Conservation (phyloP, 2,113 vertebrate species). For the Brachyhypopomus occidentalis region DNA sequence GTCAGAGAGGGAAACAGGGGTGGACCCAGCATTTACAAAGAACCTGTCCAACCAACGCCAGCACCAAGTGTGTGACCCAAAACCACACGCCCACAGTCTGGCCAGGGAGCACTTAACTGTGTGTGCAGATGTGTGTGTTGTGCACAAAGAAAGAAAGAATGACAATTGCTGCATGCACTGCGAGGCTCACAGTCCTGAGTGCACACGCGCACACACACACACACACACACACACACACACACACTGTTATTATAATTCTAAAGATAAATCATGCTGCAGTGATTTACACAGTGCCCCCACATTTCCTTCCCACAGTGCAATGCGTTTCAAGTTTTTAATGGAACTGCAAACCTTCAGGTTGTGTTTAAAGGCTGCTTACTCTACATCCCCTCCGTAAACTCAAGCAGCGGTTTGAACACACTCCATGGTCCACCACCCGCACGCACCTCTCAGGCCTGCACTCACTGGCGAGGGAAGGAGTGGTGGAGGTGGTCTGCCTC, state of each 20-base stretch:
- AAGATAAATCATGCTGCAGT: neutral
- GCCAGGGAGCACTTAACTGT: neutral
- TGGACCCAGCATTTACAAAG: too few species aligned
- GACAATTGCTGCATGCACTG: neutral
- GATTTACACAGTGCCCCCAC: neutral
- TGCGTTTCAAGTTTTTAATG: neutral
- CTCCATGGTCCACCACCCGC: neutral
- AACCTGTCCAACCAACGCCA: neutral
- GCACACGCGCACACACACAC: neutral
- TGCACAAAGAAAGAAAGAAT: neutral
- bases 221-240: neutral
- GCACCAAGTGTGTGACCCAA: neutral
- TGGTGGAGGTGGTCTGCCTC: constrained; percentile 10
- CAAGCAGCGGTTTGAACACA: too few species aligned
- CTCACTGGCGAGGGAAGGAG: constrained; percentile 24
- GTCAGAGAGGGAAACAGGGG: neutral
- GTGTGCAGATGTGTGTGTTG: neutral
- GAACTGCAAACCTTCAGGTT: neutral
- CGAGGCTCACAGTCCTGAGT: too few species aligned
- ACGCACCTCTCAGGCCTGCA: neutral
- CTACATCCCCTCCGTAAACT: neutral
- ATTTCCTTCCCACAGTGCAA: constrained; percentile 3
- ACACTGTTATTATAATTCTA: neutral
- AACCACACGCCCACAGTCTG: neutral
- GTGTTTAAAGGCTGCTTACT: neutral